Base-by-base conservation (phyloP, 1,140 invertebrate genomes). In the Conus ventricosus region DNA sequence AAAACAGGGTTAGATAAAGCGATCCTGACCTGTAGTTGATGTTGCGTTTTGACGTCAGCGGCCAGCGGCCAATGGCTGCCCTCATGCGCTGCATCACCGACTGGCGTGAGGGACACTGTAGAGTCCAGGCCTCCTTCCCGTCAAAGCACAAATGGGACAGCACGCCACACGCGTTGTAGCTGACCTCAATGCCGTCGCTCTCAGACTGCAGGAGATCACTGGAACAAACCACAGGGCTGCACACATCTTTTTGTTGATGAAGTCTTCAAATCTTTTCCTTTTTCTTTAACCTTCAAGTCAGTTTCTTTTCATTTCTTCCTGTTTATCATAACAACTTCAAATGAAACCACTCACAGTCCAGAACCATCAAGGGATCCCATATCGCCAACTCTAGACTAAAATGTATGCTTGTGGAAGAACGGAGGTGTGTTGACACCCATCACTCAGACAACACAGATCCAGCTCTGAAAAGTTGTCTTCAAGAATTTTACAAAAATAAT, bases 81-180 rank as follows among this genome's bases (percentile, higher is more conserved):
- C 94, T 91, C 86, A 99, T 97, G 88, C 96, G 96, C 20, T 96
- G 92, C 4, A 99, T 95, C 7, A 99, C 98, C 54, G 96, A 96
- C n/a, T 97, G 95, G 27, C 98, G 96, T 7, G 96, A 96, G 2
- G 97, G 97, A 39, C 95, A 94, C 13, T 96, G 94, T 6, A 98
- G 96, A 0, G 96, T 97, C 99, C 99, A 99, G 0, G 97, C 96
- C 67, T 71, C 96, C 0, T 96, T 95, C 0, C 98, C 98, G 95
- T 99, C 99, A 0, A 98, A 99, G 5, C 98, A 97, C 95, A 99
- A 97, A 95, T 99, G 98, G 20, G 98, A 97, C 82, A 99, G 96
- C 13, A 99, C 98, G 39, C 99, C 99, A 17, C 98, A 98, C 25
- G 98, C 98, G 96, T 99, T 99, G 95, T 99, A 99, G 93, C 98